Conservation (phyloP, 2,888 invertebrate species). For the Meteorus cinctellus region DNA sequence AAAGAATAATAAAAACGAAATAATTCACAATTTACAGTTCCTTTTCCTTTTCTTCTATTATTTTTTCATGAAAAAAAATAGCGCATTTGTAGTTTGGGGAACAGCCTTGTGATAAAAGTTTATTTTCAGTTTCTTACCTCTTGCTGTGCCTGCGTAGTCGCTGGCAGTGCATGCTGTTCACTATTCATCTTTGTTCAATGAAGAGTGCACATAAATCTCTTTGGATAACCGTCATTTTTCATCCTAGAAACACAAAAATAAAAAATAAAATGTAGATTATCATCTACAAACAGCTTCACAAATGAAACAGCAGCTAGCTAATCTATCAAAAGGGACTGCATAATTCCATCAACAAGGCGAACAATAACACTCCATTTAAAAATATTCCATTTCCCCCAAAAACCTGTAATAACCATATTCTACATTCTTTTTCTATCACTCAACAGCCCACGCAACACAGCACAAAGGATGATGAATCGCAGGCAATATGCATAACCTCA, state of each 20-base stretch:
- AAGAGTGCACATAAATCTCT: conserved; percentile 61
- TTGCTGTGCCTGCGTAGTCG: conserved; percentile 72
- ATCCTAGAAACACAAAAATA: conserved; percentile 58
- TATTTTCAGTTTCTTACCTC: conserved; percentile 63
- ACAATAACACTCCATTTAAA: too few relatives aligned
- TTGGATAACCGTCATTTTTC: conserved; percentile 62
- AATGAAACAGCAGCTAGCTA: too few relatives aligned
- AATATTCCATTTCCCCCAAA: too few relatives aligned
- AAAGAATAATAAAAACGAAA: conserved; percentile 7
- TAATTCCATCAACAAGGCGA: too few relatives aligned
- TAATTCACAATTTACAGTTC: neutral
- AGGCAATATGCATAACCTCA: conserved; percentile 38
- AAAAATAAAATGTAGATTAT: conserved; percentile 12
- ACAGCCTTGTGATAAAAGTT: conserved; percentile 51
- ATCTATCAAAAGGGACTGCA: too few relatives aligned
- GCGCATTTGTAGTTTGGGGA: conserved; percentile 66
- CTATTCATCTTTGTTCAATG: conserved; percentile 72
- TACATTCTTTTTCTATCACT: neutral
- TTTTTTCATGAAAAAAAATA: conserved; percentile 36
- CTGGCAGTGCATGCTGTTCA: conserved; percentile 73
- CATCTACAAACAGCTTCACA: neutral
- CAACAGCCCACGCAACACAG: neutral
- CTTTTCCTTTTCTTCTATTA: neutral
- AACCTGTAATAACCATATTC: too few relatives aligned
- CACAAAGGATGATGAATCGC: neutral